These are phyloP conservation scores for Chaetodon auriga DNA, from an alignment of 2,113 vertebrate species.

Conservation along the genomic window DNA sequence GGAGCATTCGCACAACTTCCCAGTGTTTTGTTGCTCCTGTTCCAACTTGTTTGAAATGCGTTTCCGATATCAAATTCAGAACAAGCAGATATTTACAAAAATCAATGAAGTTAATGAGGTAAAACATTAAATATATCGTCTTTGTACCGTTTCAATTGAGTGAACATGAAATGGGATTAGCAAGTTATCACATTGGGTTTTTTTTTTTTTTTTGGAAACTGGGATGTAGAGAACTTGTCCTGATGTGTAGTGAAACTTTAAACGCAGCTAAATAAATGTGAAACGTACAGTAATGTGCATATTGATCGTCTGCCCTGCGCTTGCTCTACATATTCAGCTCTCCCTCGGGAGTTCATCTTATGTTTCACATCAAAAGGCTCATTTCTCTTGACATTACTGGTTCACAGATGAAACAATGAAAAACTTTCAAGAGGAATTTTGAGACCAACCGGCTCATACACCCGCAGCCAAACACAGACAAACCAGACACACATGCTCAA, in stretches of 20 bases:
- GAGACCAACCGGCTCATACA: slow-evolving; percentile 1
- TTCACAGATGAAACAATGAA: neutral
- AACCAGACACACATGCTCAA: neutral
- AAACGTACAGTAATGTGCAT: neutral
- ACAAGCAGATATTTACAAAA: too few species aligned
- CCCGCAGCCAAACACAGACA: neutral
- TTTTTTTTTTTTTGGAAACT: too few species aligned
- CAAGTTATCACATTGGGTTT: too few species aligned
- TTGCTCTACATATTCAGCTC: neutral
- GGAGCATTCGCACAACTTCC: too few species aligned
- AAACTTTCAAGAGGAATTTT: neutral
- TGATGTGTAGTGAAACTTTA: neutral
- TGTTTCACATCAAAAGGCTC: slow-evolving; percentile 10
- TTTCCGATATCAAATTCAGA: too few species aligned
- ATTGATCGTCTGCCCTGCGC: neutral
- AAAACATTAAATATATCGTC: too few species aligned
- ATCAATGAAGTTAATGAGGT: too few species aligned
- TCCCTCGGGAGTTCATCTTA: neutral
- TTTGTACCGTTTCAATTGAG: too few species aligned
- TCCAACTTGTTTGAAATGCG: too few species aligned
- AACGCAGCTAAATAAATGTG: neutral
- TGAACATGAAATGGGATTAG: too few species aligned
- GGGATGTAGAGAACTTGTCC: neutral
- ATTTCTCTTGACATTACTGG: neutral
- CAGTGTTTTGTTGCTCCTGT: too few species aligned